Conservation (phyloP, 2,113 vertebrate genomes). For the Chauna torquata region DNA sequence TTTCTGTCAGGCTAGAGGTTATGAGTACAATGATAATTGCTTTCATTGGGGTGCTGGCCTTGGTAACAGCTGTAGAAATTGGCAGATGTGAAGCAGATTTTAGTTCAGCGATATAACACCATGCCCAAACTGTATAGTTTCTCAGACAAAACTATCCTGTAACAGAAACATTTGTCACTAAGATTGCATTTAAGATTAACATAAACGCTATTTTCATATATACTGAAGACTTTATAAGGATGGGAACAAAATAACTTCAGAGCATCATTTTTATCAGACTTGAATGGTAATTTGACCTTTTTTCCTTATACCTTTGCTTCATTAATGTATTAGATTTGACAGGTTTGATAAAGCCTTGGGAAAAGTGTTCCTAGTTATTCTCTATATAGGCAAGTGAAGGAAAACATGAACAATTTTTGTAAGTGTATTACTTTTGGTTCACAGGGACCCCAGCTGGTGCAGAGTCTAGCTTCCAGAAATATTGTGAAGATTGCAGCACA, state of each 20-base stretch:
- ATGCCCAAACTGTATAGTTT: not conserved
- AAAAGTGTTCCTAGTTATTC: not conserved
- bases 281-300: not conserved
- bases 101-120: not conserved
- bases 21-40: not conserved
- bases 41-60: not conserved
- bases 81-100: not conserved
- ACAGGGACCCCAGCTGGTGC: constrained; percentile 91
- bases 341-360: not conserved
- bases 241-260: not conserved
- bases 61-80: not conserved
- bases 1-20: not conserved
- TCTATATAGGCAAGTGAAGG: not conserved
- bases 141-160: not conserved
- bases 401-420: not conserved
- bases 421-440: not conserved
- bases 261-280: not conserved
- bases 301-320: not conserved
- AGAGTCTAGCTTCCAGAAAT: constrained; percentile 90
- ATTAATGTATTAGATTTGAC: not conserved
- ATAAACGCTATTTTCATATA: not conserved
- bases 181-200: not conserved
- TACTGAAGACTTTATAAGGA: not conserved
- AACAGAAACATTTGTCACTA: not conserved
- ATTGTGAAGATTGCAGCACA: constrained; percentile 94